A percentile compares a stretch with the other conserved stretches of the same genome.
Evolutionary conservation across 2,888 invertebrate species (phyloP).

Genomic region (Schizaphis graminum): DNA sequence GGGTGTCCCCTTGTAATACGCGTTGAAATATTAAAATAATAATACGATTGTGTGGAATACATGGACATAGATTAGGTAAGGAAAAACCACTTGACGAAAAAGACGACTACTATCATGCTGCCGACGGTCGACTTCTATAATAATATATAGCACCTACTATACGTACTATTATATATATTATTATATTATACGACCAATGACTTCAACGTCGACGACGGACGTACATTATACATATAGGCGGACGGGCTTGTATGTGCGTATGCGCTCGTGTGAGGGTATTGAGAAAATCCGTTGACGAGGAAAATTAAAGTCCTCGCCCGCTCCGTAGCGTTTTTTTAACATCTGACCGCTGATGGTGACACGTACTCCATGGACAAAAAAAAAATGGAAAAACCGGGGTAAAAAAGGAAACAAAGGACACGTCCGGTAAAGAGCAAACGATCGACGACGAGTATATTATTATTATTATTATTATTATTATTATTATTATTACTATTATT

Average conservation of each 20-base stretch:
- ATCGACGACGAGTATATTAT: conserved; percentile 30
- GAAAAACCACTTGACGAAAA: conserved; percentile 60
- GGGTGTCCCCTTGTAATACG: background rate
- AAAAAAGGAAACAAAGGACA: conserved; percentile 60
- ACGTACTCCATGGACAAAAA: conserved; percentile 52
- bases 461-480: conserved; percentile 13
- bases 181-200: background rate
- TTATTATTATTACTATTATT: conserved; percentile 19
- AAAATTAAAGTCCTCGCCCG: conserved; percentile 63
- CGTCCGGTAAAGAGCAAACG: conserved; percentile 59
- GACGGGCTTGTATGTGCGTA: background rate
- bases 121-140: background rate
- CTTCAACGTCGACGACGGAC: conserved; percentile 37
- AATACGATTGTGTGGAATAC: background rate
- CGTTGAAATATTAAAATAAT: background rate
- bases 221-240: conserved; percentile 1
- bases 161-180: background rate
- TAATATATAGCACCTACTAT: background rate
- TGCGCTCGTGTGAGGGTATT: conserved; percentile 43
- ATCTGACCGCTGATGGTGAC: conserved; percentile 64
- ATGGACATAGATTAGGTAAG: background rate
- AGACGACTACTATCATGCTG: background rate
- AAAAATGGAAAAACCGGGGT: conserved; percentile 30
- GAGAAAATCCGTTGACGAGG: conserved; percentile 65
- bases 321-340: conserved; percentile 47